phyloP scores from a whole-genome alignment of 2,797 vertebrate species.

The Cheirogaleus major region DNA sequence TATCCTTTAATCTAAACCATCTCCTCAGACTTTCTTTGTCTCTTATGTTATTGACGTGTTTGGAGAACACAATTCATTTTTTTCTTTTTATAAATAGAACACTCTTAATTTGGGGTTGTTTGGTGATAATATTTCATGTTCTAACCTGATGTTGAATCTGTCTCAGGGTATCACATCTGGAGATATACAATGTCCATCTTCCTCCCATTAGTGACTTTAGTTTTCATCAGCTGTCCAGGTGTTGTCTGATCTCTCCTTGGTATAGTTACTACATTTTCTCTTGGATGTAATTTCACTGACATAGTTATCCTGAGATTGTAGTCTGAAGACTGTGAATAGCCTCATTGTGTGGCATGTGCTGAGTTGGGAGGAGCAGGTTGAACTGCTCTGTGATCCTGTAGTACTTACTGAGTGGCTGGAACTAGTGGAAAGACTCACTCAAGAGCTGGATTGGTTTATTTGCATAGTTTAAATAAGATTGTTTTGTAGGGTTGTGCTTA shows the following conservation, averaged over 20 bases:
- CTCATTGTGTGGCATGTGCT: background rate
- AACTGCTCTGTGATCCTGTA: background rate
- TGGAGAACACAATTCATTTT: background rate
- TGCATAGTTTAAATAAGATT: slow-evolving; percentile 4
- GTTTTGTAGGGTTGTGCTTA: background rate
- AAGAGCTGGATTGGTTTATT: background rate
- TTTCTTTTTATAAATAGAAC: background rate
- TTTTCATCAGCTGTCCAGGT: background rate
- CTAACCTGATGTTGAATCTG: background rate
- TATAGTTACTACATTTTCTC: background rate
- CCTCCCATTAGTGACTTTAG: background rate
- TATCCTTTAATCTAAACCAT: background rate
- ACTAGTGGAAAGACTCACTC: background rate
- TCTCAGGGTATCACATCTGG: background rate
- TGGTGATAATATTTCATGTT: background rate
- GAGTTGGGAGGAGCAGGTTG: background rate
- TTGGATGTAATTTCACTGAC: background rate
- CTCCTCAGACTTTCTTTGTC: background rate
- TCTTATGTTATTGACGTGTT: background rate
- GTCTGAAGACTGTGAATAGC: background rate
- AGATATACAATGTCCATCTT: background rate
- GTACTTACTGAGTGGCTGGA: background rate
- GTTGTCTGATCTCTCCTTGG: background rate
- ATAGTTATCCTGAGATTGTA: background rate
- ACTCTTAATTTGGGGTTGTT: background rate